These are phyloP conservation scores for Drosophila subobscura DNA, from an alignment of 1,140 invertebrate species.

Conservation along the genomic window DNA sequence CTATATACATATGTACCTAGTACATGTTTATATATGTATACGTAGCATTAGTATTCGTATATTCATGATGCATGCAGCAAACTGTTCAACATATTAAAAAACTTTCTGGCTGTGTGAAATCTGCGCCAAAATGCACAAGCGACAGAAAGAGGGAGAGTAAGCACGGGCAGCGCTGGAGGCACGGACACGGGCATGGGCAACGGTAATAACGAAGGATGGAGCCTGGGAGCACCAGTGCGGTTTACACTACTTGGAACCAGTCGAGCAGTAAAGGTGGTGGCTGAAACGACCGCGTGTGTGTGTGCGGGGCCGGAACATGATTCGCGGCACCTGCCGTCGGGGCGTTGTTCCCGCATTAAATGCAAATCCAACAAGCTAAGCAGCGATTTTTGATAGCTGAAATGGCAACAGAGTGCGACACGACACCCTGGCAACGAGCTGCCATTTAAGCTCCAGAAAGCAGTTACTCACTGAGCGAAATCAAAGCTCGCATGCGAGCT, in stretches of 20 bases:
- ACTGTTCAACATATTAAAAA: constrained; percentile 57
- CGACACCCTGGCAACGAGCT: constrained; percentile 29
- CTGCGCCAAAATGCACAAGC: constrained; percentile 39
- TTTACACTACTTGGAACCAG: not conserved
- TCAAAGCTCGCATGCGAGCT: no score
- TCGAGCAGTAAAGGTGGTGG: constrained; percentile 12
- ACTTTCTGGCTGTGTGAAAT: constrained; percentile 56
- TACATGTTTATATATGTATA: not conserved
- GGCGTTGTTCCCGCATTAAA: constrained; percentile 32
- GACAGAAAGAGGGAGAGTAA: not conserved
- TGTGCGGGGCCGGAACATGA: constrained; percentile 38
- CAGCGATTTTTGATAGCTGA: constrained; percentile 32
- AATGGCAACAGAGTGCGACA: constrained; percentile 14
- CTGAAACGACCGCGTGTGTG: constrained; percentile 53
- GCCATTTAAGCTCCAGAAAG: constrained; percentile 15
- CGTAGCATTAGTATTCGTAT: not conserved
- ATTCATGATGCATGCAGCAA: constrained; percentile 44
- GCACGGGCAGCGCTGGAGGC: not conserved
- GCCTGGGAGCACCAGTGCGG: not conserved
- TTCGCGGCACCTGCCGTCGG: constrained; percentile 43
- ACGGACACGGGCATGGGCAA: not conserved
- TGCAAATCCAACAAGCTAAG: constrained; percentile 51
- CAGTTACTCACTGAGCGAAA: not conserved
- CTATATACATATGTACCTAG: not conserved
- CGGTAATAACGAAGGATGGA: not conserved